Conservation (phyloP, 2,113 vertebrate species). For the Lanius ludovicianus region DNA sequence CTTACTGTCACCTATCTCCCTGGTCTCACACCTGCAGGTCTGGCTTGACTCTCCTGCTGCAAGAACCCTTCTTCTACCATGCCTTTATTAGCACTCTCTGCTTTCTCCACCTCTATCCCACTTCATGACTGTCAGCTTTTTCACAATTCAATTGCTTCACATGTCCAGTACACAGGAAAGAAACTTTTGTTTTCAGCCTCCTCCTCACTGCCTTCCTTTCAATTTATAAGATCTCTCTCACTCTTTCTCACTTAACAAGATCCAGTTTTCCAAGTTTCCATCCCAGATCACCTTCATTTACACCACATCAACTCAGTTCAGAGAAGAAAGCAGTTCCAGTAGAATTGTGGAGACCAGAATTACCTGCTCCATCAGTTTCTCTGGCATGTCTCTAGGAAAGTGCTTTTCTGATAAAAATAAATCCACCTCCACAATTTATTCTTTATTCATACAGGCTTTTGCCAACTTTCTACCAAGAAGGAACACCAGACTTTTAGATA, state of each 20-base stretch:
- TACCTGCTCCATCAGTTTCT: neutral
- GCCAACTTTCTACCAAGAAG: neutral
- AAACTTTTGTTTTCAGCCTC: neutral
- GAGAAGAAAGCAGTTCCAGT: neutral
- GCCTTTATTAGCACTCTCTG: fast-evolving
- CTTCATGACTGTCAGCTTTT: neutral
- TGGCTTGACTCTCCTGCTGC: neutral
- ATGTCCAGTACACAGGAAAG: neutral
- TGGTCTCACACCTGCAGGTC: neutral
- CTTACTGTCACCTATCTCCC: neutral
- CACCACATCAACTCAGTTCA: neutral
- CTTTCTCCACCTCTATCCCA: neutral
- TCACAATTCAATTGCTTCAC: neutral
- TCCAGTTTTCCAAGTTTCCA: neutral
- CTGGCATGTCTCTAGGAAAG: neutral
- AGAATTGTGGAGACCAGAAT: neutral
- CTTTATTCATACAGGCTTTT: neutral
- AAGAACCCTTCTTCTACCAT: neutral
- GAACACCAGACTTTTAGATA: neutral
- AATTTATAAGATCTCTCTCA: neutral
- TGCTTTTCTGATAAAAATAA: neutral
- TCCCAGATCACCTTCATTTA: neutral
- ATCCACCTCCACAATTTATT: neutral
- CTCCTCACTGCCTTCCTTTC: neutral
- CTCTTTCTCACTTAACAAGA: neutral